Base-by-base conservation (phyloP, 2,888 invertebrate species). In the Orthosia gracilis region DNA sequence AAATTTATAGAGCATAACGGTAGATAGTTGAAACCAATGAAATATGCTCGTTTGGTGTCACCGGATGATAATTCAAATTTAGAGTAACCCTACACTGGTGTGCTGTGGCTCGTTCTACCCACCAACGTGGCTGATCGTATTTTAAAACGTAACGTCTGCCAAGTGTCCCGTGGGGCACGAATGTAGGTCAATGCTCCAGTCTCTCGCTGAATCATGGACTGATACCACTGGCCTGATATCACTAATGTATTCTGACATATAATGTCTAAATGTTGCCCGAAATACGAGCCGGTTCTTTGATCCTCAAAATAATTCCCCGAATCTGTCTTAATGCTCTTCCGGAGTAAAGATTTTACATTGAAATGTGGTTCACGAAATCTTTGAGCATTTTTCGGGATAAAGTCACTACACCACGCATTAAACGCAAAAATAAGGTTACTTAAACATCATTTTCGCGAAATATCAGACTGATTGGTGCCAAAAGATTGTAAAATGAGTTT, bases 161-260 rank as follows among this genome's bases (percentile, higher is more conserved):
- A 95, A 95, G 92, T 94, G 93, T 92, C 91, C 91, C 94, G 88
- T 87, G 84, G 83, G 81, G 80, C 71, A 63, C 86, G 86, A 93
- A 95, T 93, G 87, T 96, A 87, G 96, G 96, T 95, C 96, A 96
- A 95, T 96, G 96, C 94, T 95, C 96, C 94, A 95, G 94, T 88
- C 80, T 66, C 50, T 81, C 75, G 52, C 83, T 88, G 89, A 91
- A 88, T 91, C 90, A 88, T 83, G 81, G 69, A 74, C 80, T 74
- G 86, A 88, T 88, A 87, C 72, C 80, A 67, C 52, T 69, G 64
- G 31, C 74, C 67, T 67, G 83, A 78, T 82, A 80, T 73, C 67
- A 73, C 80, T 74, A 69, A 68, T 61, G 47, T 73, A 74, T 78
- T 72, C 73, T 68, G 80, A 76, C 76, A 68, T 78, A 49, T 55